phyloP scores from a whole-genome alignment of 2,113 vertebrate species.

The Danio rerio region DNA sequence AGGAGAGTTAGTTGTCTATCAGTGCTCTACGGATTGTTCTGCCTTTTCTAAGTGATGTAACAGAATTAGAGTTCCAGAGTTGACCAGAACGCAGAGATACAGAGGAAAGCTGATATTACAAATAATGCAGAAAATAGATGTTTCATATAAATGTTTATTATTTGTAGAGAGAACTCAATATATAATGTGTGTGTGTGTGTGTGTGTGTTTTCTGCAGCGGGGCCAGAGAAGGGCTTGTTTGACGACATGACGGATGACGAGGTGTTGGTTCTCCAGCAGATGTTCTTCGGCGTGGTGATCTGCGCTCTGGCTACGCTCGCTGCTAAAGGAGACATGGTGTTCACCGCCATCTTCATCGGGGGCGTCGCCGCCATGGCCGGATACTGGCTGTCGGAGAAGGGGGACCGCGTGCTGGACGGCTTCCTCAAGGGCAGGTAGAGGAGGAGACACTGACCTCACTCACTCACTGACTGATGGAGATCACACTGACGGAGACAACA shows the following conservation, averaged over 20 bases:
- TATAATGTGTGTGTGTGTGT: background rate
- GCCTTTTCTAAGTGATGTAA: too few relatives aligned
- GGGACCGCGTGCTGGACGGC: constrained; percentile 91
- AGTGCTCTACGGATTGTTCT: too few relatives aligned
- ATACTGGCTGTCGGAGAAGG: constrained; percentile 96
- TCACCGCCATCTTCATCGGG: constrained; percentile 96
- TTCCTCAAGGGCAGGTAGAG: constrained; percentile 88
- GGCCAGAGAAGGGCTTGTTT: constrained; percentile 91
- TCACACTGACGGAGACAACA: too few relatives aligned
- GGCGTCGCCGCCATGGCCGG: constrained; percentile 95
- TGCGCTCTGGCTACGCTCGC: constrained; percentile 94
- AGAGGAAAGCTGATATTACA: too few relatives aligned
- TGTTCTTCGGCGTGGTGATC: constrained; percentile 97
- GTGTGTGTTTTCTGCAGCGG: constrained; percentile 69
- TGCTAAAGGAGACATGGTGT: constrained; percentile 97
- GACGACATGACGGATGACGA: constrained; percentile 95
- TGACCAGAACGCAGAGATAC: too few relatives aligned
- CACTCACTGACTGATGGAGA: too few relatives aligned
- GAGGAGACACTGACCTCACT: background rate
- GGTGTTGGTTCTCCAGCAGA: constrained; percentile 96
- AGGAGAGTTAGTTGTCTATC: too few relatives aligned
- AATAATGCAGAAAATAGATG: too few relatives aligned
- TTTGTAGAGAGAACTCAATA: too few relatives aligned
- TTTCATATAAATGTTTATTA: too few relatives aligned
- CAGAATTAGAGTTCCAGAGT: too few relatives aligned